Evolutionary conservation across 1,140 invertebrate genomes (phyloP), one percentile per base, ranked within the genome.

Genomic region (Magallana gigas): DNA sequence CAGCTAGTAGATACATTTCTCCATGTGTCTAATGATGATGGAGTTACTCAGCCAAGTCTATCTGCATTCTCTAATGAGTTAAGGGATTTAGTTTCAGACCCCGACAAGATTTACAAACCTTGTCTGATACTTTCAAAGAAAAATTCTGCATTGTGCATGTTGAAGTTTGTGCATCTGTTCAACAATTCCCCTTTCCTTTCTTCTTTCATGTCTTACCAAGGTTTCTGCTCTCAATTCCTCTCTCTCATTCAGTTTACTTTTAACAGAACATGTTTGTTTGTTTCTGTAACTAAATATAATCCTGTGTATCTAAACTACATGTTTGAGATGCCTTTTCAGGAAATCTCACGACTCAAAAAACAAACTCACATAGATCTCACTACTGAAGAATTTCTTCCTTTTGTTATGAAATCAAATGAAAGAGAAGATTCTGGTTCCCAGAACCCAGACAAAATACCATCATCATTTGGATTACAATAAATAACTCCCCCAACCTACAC

Each of bases 131-230:
- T 76, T 48, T 29, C 8, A 23, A 23, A 76, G 68, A 76, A 36
- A 76, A 36, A 76, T 29, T 76, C 11, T 29, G 36, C 68, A 36
- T 23, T 36, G 68, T 76, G 68, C 68, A 76, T 76, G 68, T 76
- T 76, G 23, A 76, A 18, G 36, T 76, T 76, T 29, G 68, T 76
- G 68, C 68, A 76, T 76, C 68, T 76, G 68, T 23, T 76, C 23
- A 29, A 29, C 23, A 76, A 76, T 29, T 71, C 68, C 36, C 36
- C 18, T 29, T 76, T 76, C 68, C 68, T 48, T 76, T 76, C 23
- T 29, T 36, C 11, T 12, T 36, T 18, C 12, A 29, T 48, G 36
- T 48, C 36, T 5, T 48, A 48, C 36, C 36, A 48, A 48, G 36
- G 36, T 2, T 36, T 36, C 23, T 76, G 5, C 12, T 76, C 14